Evolutionary conservation across 2,113 vertebrate species (phyloP).

Genomic region (Osmerus eperlanus): DNA sequence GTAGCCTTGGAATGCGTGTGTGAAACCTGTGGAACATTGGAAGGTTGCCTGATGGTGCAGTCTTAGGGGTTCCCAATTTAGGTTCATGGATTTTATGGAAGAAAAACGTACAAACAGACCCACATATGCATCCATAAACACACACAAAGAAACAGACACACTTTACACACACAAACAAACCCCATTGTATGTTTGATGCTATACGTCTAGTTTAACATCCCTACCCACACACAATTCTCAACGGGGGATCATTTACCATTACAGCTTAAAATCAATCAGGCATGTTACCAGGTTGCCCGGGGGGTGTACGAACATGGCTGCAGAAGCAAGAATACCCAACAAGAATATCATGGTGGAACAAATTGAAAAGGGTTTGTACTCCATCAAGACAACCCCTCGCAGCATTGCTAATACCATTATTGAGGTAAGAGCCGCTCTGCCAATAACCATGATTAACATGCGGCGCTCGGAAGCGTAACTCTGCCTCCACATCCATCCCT

Average conservation of each 20-base stretch:
- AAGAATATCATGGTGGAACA: conserved; percentile 5
- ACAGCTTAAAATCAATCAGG: conserved; percentile 10
- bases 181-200: no score
- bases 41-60: no score
- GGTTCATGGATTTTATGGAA: no score
- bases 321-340: not conserved
- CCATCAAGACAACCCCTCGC: not conserved
- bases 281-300: conserved; percentile 3
- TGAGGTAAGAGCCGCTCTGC: conserved; percentile 6
- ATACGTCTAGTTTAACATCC: not conserved
- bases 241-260: not conserved
- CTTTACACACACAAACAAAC: not conserved
- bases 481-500: conserved; percentile 1
- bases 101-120: conserved; percentile 15
- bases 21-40: no score
- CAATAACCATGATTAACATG: conserved; percentile 13
- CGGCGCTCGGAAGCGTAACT: conserved; percentile 10
- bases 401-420: conserved; percentile 13
- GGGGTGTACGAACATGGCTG: not conserved
- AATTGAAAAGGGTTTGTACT: conserved; percentile 11
- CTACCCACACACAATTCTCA: not conserved
- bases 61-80: no score
- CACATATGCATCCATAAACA: not conserved
- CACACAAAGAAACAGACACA: not conserved
- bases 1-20: not conserved